Evolutionary conservation across 2,797 vertebrate genomes (phyloP).

Genomic region (Semaprochilodus insignis): DNA sequence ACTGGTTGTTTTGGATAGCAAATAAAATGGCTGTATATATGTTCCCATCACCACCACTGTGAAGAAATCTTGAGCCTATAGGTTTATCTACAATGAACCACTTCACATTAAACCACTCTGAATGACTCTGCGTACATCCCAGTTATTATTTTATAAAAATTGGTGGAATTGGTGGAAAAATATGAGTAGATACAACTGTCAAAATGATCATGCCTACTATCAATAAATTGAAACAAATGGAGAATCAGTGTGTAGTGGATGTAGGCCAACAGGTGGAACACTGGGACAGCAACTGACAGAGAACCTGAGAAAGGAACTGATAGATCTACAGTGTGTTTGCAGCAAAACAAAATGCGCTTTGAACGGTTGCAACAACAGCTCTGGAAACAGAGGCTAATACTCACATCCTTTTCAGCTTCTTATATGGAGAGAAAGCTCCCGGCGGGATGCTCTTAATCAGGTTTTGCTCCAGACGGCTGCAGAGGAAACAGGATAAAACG

Average conservation of each 20-base stretch:
- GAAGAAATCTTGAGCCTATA: too few relatives aligned
- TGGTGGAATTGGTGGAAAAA: too few relatives aligned
- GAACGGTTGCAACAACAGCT: conserved; percentile 2
- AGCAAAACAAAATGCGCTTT: conserved; percentile 8
- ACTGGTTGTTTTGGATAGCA: too few relatives aligned
- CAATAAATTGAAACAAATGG: neutral
- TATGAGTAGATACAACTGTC: neutral
- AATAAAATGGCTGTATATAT: too few relatives aligned
- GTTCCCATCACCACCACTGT: too few relatives aligned
- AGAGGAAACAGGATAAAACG: conserved; percentile 49
- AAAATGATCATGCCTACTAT: neutral
- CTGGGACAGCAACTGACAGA: neutral
- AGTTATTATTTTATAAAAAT: too few relatives aligned
- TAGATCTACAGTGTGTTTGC: conserved; percentile 20
- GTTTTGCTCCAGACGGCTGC: conserved; percentile 97
- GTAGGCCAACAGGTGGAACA: neutral
- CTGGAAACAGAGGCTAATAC: conserved; percentile 61
- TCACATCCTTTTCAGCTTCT: conserved; percentile 99
- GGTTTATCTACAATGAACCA: too few relatives aligned
- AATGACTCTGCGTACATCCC: too few relatives aligned
- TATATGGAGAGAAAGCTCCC: conserved; percentile 93
- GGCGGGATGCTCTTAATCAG: conserved; percentile 92
- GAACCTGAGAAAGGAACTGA: conserved; percentile 6
- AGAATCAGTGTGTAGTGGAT: neutral
- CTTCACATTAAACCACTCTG: too few relatives aligned